Evolutionary conservation across 2,113 vertebrate genomes (phyloP).

Genomic region (Ptyas mucosa): DNA sequence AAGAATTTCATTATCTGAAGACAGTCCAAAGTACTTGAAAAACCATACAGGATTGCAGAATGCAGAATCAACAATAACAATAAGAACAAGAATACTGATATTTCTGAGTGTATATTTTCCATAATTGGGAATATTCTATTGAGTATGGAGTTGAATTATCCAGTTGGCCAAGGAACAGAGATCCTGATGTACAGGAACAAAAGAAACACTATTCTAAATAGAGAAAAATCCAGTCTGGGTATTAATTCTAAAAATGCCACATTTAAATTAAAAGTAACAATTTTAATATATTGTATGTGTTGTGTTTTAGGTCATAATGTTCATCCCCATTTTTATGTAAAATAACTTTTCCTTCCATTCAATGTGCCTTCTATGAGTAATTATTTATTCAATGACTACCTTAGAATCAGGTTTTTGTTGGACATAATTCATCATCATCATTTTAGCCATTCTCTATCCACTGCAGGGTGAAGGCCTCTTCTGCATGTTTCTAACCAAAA

Average conservation of each 20-base stretch:
- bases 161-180: background rate
- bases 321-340: background rate
- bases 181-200: background rate
- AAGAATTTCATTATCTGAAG: background rate
- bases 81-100: background rate
- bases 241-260: background rate
- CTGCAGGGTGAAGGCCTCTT: background rate
- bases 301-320: background rate
- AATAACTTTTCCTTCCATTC: background rate
- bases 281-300: background rate
- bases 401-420: background rate
- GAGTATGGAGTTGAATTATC: background rate
- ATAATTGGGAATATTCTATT: background rate
- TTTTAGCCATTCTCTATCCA: background rate
- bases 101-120: background rate
- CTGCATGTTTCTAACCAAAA: background rate
- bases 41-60: background rate
- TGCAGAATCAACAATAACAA: background rate
- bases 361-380: background rate
- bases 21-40: background rate
- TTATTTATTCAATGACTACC: conserved; percentile 14
- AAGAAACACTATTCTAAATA: background rate
- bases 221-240: background rate
- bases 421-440: background rate
- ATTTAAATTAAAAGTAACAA: background rate